Percentiles rank a stretch among this genome's conserved stretches.
Conservation (phyloP, 2,888 invertebrate species). For the Clistopyga incitator region DNA sequence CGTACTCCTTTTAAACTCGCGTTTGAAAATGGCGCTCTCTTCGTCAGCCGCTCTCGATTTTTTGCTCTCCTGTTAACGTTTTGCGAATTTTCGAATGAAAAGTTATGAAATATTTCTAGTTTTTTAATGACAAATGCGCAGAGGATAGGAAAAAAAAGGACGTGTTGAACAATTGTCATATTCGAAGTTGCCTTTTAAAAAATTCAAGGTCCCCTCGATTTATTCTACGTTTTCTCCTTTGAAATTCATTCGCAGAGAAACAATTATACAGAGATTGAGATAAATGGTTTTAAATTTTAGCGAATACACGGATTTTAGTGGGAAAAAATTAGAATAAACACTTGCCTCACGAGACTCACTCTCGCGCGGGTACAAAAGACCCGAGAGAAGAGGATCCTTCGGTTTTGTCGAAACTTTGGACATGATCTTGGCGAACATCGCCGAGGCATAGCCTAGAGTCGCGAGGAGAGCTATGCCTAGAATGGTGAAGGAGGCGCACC, state of each 20-base stretch:
- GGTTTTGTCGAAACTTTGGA: slow-evolving; percentile 5
- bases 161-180: neutral
- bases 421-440: neutral
- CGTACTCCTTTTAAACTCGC: neutral
- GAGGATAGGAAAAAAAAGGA: too few relatives aligned
- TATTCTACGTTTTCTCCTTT: neutral
- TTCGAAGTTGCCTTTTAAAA: neutral
- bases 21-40: neutral
- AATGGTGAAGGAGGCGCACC: neutral
- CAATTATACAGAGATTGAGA: neutral
- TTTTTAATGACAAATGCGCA: too few relatives aligned
- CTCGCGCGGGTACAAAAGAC: slow-evolving; percentile 90
- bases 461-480: slow-evolving; percentile 23
- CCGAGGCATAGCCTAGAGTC: neutral
- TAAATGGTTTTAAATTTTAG: neutral
- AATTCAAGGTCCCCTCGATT: neutral
- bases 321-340: neutral
- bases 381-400: slow-evolving; percentile 77
- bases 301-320: neutral
- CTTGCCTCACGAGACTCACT: slow-evolving; percentile 93
- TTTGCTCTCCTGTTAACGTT: too few relatives aligned
- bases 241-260: neutral
- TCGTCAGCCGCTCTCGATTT: too few relatives aligned
- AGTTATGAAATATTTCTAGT: too few relatives aligned
- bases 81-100: too few relatives aligned